Percentiles rank a stretch among this genome's conserved stretches.
Conservation (phyloP, 1,140 invertebrate genomes). For the Pseudachorutes palmiensis region DNA sequence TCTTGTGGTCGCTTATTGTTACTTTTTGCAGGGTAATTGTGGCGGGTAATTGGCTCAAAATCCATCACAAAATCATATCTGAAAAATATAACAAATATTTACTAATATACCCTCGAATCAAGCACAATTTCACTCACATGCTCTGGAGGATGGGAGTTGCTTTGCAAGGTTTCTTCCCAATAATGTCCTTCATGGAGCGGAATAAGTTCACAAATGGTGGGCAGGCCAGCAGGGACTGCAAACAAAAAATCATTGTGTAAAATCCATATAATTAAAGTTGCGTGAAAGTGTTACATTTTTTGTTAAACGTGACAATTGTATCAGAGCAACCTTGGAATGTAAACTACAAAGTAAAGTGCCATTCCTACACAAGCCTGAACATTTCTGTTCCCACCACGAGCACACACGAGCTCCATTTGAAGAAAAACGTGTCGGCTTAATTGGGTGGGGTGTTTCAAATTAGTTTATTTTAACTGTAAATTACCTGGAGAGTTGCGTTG, state of each 20-base stretch:
- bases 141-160: constrained; percentile 81
- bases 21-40: constrained; percentile 20
- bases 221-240: constrained; percentile 70
- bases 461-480: constrained; percentile 15
- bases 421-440: constrained; percentile 18
- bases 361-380: constrained; percentile 20
- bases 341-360: not conserved
- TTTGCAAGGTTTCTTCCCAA: constrained; percentile 49
- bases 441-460: constrained; percentile 41
- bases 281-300: not conserved
- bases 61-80: constrained; percentile 36
- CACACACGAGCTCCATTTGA: constrained; percentile 10
- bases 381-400: constrained; percentile 26
- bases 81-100: constrained; percentile 11
- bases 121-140: constrained; percentile 57
- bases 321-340: constrained; percentile 19
- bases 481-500: constrained; percentile 71
- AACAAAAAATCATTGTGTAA: constrained; percentile 9
- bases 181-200: constrained; percentile 56
- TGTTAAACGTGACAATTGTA: constrained; percentile 7
- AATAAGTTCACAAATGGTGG: constrained; percentile 88
- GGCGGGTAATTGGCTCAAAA: constrained; percentile 29
- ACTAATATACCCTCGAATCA: not conserved
- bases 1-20: constrained; percentile 25
- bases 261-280: not conserved